A percentile compares a stretch with the other conserved stretches of the same genome.
Evolutionary conservation across 2,113 vertebrate species (phyloP).

Genomic region (Azemiops feae): DNA sequence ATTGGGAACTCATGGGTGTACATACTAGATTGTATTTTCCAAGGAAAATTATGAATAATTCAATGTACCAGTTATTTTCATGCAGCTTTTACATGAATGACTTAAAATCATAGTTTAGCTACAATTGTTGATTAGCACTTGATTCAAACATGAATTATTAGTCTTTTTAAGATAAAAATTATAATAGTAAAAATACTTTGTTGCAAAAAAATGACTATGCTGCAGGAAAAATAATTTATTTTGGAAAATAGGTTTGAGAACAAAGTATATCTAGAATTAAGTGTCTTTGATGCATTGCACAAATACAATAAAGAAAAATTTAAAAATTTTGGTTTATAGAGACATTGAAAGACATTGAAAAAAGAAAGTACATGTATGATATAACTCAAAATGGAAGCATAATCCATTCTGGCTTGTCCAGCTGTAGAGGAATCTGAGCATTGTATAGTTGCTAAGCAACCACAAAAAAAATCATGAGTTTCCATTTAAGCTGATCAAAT

Average conservation of each 20-base stretch:
- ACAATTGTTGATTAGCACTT: neutral
- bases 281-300: neutral
- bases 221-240: neutral
- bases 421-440: neutral
- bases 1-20: neutral
- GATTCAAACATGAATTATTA: neutral
- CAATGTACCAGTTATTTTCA: neutral
- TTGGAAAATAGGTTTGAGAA: neutral
- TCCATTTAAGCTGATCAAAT: neutral
- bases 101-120: neutral
- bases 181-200: neutral
- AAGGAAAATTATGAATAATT: neutral
- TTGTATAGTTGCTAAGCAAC: neutral
- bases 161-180: neutral
- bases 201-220: neutral
- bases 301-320: neutral
- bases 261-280: neutral
- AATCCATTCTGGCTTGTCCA: neutral
- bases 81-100: slow-evolving; percentile 4
- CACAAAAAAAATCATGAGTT: neutral
- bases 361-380: neutral
- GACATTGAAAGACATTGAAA: neutral
- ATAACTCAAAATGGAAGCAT: neutral
- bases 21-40: neutral
- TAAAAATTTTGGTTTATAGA: neutral